phyloP scores from a whole-genome alignment of 2,888 invertebrate species.

The Oeneis ivallda region DNA sequence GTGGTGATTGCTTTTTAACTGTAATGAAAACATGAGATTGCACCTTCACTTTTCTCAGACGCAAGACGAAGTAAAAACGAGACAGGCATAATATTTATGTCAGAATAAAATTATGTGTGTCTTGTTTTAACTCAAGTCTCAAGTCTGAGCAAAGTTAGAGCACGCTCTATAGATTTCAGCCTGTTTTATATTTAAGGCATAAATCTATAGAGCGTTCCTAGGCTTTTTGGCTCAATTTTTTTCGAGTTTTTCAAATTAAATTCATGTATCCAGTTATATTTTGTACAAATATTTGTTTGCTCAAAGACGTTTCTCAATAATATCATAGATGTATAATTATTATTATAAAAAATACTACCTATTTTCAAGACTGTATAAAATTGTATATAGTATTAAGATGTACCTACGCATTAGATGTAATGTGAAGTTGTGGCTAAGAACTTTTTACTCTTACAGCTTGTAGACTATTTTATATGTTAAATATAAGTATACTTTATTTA shows the following conservation, averaged over 20 bases:
- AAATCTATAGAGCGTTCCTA: no score
- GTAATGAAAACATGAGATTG: no score
- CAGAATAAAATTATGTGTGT: no score
- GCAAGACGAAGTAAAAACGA: no score
- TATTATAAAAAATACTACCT: constrained; percentile 24
- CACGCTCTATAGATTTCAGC: no score
- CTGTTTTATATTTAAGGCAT: no score
- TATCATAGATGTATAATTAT: constrained; percentile 14
- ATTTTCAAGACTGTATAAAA: constrained; percentile 40
- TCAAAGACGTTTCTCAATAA: constrained; percentile 24
- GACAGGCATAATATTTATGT: no score
- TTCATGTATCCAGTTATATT: constrained; percentile 8
- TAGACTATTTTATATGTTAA: constrained; percentile 55
- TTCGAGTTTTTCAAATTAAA: neutral
- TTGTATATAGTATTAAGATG: constrained; percentile 32
- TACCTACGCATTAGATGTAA: constrained; percentile 15
- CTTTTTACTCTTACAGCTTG: constrained; percentile 43
- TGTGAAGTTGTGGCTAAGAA: constrained; percentile 18
- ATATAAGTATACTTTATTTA: constrained; percentile 44
- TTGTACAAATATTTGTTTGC: constrained; percentile 29
- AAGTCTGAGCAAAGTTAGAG: no score
- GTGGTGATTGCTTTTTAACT: no score
- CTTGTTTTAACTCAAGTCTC: no score
- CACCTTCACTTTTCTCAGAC: no score
- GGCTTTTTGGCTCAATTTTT: neutral